Conservation (phyloP, 2,888 invertebrate species). For the Sarcophaga variegata region DNA sequence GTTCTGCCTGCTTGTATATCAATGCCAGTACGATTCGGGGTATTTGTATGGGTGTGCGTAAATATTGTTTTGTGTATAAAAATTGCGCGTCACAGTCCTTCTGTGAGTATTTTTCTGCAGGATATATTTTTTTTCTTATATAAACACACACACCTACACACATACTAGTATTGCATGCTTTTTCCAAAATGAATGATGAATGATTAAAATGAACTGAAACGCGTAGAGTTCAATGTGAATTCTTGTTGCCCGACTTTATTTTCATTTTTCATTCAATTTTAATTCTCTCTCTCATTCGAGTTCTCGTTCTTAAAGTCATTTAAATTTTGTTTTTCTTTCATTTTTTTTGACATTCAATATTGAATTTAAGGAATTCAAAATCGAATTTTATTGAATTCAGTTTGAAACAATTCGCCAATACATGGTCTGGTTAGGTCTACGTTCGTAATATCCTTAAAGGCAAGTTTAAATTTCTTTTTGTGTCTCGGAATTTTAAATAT, state of each 20-base stretch:
- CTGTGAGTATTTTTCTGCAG: slow-evolving; percentile 43
- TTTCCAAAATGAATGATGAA: slow-evolving; percentile 55
- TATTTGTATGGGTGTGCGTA: background rate
- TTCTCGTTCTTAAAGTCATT: background rate
- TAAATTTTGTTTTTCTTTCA: background rate
- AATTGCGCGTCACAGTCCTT: slow-evolving; percentile 57
- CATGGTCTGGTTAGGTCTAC: too few species aligned
- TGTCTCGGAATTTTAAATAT: too few species aligned
- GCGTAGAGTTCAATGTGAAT: slow-evolving; percentile 19
- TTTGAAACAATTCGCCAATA: too few species aligned
- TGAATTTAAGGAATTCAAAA: too few species aligned
- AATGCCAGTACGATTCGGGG: background rate
- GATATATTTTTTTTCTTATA: slow-evolving; percentile 25
- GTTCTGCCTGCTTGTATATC: background rate
- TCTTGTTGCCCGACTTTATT: slow-evolving; percentile 32
- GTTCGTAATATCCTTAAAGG: too few species aligned
- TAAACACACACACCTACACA: slow-evolving; percentile 2
- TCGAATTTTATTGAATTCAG: too few species aligned
- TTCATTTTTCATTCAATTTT: background rate
- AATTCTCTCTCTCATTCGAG: background rate
- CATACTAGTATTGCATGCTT: background rate
- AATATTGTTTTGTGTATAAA: slow-evolving; percentile 2
- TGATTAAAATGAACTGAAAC: slow-evolving; percentile 45
- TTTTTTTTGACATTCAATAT: too few species aligned
- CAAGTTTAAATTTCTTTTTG: too few species aligned